These are phyloP conservation scores for Cylindroiulus punctatus DNA, from an alignment of 2,888 invertebrate genomes.

Conservation along the genomic window DNA sequence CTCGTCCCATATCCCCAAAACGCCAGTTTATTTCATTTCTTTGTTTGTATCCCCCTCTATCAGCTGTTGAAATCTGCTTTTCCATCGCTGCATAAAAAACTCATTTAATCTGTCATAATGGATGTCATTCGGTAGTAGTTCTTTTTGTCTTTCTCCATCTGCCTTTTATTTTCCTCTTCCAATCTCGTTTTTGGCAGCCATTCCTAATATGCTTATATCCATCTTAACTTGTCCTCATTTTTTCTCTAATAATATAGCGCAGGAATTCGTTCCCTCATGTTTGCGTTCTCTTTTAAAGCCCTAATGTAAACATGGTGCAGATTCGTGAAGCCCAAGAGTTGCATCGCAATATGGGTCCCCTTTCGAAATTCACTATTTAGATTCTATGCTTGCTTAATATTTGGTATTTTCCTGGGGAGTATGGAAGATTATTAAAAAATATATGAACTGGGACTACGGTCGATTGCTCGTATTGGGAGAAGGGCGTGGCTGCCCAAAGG, in stretches of 20 bases:
- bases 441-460: too few species aligned
- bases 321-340: not conserved
- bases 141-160: slow-evolving; percentile 5
- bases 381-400: not conserved
- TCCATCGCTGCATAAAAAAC: slow-evolving; percentile 27
- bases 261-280: not conserved
- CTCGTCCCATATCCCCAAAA: not conserved
- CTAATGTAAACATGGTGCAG: not conserved
- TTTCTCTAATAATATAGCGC: not conserved
- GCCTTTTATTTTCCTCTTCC: slow-evolving; percentile 19
- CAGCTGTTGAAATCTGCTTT: slow-evolving; percentile 31
- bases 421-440: not conserved
- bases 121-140: slow-evolving; percentile 18
- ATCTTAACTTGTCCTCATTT: not conserved
- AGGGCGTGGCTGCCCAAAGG: too few species aligned
- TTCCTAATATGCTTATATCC: slow-evolving; percentile 2
- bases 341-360: not conserved
- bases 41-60: slow-evolving; percentile 13
- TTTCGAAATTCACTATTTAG: not conserved
- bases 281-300: not conserved
- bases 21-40: slow-evolving; percentile 22
- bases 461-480: too few species aligned
- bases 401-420: not conserved
- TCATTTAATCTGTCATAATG: slow-evolving; percentile 22
- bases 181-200: not conserved